Base-by-base conservation (phyloP, 1,140 invertebrate genomes). In the Drosophila mauritiana region DNA sequence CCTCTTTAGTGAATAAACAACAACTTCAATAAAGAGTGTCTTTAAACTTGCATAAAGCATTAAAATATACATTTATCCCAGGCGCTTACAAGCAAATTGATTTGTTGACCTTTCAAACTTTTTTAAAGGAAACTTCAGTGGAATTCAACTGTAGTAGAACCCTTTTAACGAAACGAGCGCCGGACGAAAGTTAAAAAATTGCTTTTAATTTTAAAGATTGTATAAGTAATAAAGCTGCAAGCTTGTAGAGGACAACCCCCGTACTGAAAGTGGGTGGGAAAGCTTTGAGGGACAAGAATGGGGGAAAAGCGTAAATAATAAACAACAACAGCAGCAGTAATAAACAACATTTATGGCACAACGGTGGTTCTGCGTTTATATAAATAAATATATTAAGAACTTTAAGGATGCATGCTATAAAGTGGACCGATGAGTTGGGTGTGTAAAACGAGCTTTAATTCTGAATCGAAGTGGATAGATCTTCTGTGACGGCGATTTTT, bases 361-460 rank as follows among this genome's bases (percentile, higher is more conserved):
- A 56, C 67, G 52, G 40, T 70, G 63, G 20, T 22, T 22, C 20
- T 22, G 63, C 53, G 78, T 56, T 86, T 81, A 69, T 86, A 86
- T 72, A 86, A 86, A 86, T 88, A 86, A 86, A 82, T 73, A 73
- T 88, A 88, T 88, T 82, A 79, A 82, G 76, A 88, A 88, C 72
- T 82, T 88, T 72, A 83, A 88, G 79, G 83, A 79, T 82, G 59
- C 56, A 49, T 64, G 72, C n/a, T 62, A 73, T 86, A 73, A 86
- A 78, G 49, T 25, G 37, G 36, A 31, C 20, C 11, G 49, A 20
- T 13, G 15, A 4, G 36, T 5, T 13, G 15, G 40, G 51, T 40
- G 20, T 13, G 20, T 20, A 39, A 62, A 56, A 31, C 11, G 22
- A 58, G 46, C 53, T 68, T 77, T 76, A 34, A 39, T 46, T 54